Base-by-base conservation (phyloP, 1,140 invertebrate species). In the Bombus confusus region DNA sequence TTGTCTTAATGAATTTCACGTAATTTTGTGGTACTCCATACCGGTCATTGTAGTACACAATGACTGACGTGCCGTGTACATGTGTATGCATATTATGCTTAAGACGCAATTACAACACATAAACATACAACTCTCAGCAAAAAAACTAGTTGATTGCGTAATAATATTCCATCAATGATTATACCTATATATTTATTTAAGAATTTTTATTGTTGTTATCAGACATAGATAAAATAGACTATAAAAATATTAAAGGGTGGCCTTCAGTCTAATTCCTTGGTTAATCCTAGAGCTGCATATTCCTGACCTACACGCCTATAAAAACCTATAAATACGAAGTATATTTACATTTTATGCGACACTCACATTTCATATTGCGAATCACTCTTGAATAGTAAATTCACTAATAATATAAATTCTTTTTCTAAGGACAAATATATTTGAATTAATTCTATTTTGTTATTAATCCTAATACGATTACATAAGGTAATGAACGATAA, bases 141-240 rank as follows among this genome's bases (percentile, higher is more conserved):
- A 78, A 87, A 87, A 93, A 84, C 89, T 93, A 94, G 93, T 93
- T 94, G 91, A 93, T 92, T 93, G 91, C 93, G 87, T 93, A 93
- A 93, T 90, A 93, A 92, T 94, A 94, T 94, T 94, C 93, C 92
- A 94, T 93, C 92, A 90, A 92, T 91, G 88, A 94, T 93, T 93
- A 93, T 91, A 92, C 91, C 91, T 88, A 94, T 93, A 93, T 94
- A 94, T 94, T 94, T 94, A 94, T 94, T 94, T 94, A 94, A 94
- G 92, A 94, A 94, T 94, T 94, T 94, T 94, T 94, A 94, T 94
- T 94, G 90, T 92, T 94, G 92, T 94, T 94, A 93, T 93, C 93
- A 91, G 93, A 94, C 90, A 93, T 92, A 92, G 92, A 93, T 93
- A 92, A 94, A 94, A 94, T 94, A 94, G 93, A 94, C 92, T 94